A percentile compares a stretch with the other conserved stretches of the same genome.
Evolutionary conservation across 1,140 invertebrate genomes (phyloP).

Genomic region (Hylyphantes graminicola): DNA sequence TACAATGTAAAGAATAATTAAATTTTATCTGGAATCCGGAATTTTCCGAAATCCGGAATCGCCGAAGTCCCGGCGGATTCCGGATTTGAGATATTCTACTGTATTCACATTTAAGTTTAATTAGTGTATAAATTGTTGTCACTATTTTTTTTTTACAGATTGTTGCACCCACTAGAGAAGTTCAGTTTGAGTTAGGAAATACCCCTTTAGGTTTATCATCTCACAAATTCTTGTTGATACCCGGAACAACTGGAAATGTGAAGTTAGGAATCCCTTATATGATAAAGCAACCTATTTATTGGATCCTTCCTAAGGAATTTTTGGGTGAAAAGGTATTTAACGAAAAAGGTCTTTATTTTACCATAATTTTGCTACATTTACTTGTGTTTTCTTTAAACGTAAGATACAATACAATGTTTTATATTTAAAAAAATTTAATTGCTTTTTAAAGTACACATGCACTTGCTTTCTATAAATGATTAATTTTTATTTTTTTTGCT

Average conservation of each 20-base stretch:
- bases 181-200: slow-evolving; percentile 58
- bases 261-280: slow-evolving; percentile 75
- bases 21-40: no score
- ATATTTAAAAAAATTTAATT: background rate
- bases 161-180: slow-evolving; percentile 59
- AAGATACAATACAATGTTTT: background rate
- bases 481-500: background rate
- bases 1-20: no score
- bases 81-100: no score
- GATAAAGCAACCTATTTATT: slow-evolving; percentile 84
- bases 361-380: background rate
- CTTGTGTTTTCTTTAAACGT: no score
- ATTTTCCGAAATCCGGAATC: no score
- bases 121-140: no score
- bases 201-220: slow-evolving; percentile 61
- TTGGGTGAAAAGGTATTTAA: slow-evolving; percentile 81
- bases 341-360: no score
- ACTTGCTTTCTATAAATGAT: background rate
- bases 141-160: slow-evolving; percentile 33
- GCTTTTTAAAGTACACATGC: background rate
- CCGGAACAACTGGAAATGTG: slow-evolving; percentile 75
- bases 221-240: slow-evolving; percentile 75
- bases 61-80: no score
- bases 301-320: slow-evolving; percentile 84
- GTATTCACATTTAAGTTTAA: no score